Evolutionary conservation across 2,113 vertebrate species (phyloP).

Genomic region (Fulmarus glacialis): DNA sequence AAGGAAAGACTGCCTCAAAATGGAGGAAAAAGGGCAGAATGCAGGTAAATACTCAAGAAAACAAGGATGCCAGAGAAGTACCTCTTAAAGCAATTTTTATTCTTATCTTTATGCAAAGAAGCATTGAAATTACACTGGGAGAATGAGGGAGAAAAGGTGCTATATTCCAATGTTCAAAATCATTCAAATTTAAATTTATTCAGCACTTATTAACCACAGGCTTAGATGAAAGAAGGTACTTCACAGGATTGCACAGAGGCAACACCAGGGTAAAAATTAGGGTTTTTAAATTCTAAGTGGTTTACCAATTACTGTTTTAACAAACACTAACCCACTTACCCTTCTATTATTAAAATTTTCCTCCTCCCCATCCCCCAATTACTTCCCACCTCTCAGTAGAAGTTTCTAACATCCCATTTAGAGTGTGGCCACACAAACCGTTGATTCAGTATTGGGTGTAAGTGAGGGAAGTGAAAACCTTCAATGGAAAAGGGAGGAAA

Average conservation of each 20-base stretch:
- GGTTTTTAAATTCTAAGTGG: slow-evolving; percentile 2
- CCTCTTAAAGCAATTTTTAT: slow-evolving; percentile 7
- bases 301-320: slow-evolving; percentile 40
- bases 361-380: neutral
- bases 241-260: slow-evolving; percentile 1
- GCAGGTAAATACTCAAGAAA: neutral
- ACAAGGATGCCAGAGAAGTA: neutral
- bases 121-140: neutral
- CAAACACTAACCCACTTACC: neutral
- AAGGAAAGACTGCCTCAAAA: neutral
- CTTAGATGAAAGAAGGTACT: slow-evolving; percentile 40
- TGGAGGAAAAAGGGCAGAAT: neutral
- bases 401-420: neutral
- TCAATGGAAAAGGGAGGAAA: slow-evolving; percentile 29
- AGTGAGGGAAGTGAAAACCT: slow-evolving; percentile 10
- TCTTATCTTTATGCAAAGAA: slow-evolving; percentile 2
- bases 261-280: slow-evolving; percentile 18
- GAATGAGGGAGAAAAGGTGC: neutral
- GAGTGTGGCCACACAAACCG: neutral
- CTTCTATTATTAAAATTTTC: neutral
- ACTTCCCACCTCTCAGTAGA: neutral
- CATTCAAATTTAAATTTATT: slow-evolving; percentile 41
- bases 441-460: neutral
- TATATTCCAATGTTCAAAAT: neutral
- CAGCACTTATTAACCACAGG: slow-evolving; percentile 35